phyloP scores from a whole-genome alignment of 2,888 invertebrate genomes.

The Unio delphinus region DNA sequence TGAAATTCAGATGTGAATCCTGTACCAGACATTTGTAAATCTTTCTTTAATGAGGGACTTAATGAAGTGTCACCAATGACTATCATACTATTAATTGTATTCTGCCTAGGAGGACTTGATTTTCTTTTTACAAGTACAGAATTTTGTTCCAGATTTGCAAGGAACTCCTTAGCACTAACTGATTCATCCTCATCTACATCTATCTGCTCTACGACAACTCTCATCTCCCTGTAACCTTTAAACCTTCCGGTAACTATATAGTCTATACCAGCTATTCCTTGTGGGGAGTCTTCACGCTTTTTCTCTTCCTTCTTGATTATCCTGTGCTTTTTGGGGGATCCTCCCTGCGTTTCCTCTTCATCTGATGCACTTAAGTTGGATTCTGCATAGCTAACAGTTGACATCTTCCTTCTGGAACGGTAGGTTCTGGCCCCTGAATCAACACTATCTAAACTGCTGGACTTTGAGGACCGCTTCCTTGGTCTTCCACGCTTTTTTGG shows the following conservation, averaged over 20 bases:
- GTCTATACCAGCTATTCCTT: conserved; percentile 44
- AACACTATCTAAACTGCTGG: no score
- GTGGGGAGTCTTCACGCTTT: conserved; percentile 11
- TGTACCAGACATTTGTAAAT: conserved; percentile 1
- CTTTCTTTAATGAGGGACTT: no score
- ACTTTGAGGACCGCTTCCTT: no score
- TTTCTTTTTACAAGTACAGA: neutral
- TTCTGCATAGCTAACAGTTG: conserved; percentile 2
- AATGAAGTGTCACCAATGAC: conserved; percentile 2
- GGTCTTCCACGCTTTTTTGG: no score
- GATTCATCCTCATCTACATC: conserved; percentile 13
- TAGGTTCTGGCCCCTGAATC: no score
- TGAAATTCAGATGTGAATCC: conserved; percentile 34
- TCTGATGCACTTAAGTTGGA: neutral
- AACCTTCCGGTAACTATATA: conserved; percentile 58
- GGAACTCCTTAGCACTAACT: conserved; percentile 3
- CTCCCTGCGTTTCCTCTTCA: neutral
- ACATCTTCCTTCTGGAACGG: neutral
- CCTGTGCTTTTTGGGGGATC: conserved; percentile 5
- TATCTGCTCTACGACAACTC: conserved; percentile 50
- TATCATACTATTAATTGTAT: conserved; percentile 8
- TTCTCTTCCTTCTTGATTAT: conserved; percentile 17
- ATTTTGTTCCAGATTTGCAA: neutral
- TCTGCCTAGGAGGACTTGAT: neutral
- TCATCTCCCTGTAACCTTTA: conserved; percentile 57